Conservation (phyloP, 1,140 invertebrate species). For the Euschistus heros region DNA sequence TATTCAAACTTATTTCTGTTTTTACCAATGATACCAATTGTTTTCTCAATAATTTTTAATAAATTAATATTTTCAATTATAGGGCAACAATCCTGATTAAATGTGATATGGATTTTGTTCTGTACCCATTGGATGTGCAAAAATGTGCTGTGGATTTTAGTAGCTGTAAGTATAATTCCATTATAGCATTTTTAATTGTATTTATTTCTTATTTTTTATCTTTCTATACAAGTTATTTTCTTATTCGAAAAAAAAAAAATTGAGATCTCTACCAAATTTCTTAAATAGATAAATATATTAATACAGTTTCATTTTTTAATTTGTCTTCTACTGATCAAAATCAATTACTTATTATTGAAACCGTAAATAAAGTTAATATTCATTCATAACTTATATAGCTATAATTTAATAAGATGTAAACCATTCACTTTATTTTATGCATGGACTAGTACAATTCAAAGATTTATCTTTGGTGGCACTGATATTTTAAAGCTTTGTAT, state of each 20-base stretch:
- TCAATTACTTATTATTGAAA: too few relatives aligned
- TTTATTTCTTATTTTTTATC: slow-evolving; percentile 15
- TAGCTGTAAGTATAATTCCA: slow-evolving; percentile 42
- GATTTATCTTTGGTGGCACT: too few relatives aligned
- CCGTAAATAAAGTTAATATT: too few relatives aligned
- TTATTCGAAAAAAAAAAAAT: too few relatives aligned
- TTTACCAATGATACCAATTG: background rate
- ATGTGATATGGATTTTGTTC: slow-evolving; percentile 49
- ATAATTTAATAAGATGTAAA: too few relatives aligned
- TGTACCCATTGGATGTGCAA: slow-evolving; percentile 48
- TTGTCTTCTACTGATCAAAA: too few relatives aligned
- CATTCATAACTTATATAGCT: too few relatives aligned
- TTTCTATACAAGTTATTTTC: slow-evolving; percentile 9
- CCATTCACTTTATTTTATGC: too few relatives aligned
- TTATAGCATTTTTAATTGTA: slow-evolving; percentile 9
- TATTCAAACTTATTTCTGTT: background rate
- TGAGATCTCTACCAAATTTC: background rate
- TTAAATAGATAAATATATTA: background rate
- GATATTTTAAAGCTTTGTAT: too few relatives aligned
- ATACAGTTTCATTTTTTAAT: too few relatives aligned
- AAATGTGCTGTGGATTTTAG: slow-evolving; percentile 49
- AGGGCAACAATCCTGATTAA: slow-evolving; percentile 49
- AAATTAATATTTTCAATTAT: slow-evolving; percentile 32
- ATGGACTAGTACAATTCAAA: too few relatives aligned
- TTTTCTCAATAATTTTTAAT: background rate